Conservation (phyloP, 2,113 vertebrate genomes). For the Tragelaphus buxtoni region DNA sequence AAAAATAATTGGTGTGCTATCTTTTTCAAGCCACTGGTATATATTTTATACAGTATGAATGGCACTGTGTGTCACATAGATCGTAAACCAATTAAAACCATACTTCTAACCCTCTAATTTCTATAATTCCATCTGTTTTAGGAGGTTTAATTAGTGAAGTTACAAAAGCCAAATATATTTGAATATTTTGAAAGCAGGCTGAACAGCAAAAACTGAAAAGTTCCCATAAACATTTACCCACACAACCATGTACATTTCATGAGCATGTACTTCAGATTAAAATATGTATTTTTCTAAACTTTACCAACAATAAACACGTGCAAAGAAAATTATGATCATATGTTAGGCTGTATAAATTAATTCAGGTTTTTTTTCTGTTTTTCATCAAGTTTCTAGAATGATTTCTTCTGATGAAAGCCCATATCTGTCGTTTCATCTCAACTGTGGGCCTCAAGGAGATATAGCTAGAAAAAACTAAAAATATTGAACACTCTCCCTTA, state of each 20-base stretch:
- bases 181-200: slow-evolving; percentile 84
- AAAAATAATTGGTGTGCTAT: slow-evolving; percentile 78
- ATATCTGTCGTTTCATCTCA: not conserved
- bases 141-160: slow-evolving; percentile 86
- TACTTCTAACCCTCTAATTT: slow-evolving; percentile 85
- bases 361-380: slow-evolving; percentile 22
- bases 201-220: slow-evolving; percentile 79
- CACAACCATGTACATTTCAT: slow-evolving; percentile 68
- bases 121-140: slow-evolving; percentile 87
- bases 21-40: slow-evolving; percentile 74
- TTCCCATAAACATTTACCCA: slow-evolving; percentile 76
- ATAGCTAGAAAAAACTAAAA: not conserved
- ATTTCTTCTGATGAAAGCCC: slow-evolving; percentile 22
- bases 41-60: slow-evolving; percentile 79
- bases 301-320: slow-evolving; percentile 33
- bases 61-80: slow-evolving; percentile 83
- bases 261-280: slow-evolving; percentile 32
- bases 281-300: slow-evolving; percentile 48
- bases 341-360: slow-evolving; percentile 44
- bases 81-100: slow-evolving; percentile 86
- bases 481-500: not conserved
- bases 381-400: slow-evolving; percentile 27
- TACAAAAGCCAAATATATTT: slow-evolving; percentile 87
- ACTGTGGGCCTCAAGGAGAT: not conserved
- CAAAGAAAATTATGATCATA: slow-evolving; percentile 37